Evolutionary conservation across 2,888 invertebrate genomes (phyloP).

Genomic region (Anagyrus pseudococci): DNA sequence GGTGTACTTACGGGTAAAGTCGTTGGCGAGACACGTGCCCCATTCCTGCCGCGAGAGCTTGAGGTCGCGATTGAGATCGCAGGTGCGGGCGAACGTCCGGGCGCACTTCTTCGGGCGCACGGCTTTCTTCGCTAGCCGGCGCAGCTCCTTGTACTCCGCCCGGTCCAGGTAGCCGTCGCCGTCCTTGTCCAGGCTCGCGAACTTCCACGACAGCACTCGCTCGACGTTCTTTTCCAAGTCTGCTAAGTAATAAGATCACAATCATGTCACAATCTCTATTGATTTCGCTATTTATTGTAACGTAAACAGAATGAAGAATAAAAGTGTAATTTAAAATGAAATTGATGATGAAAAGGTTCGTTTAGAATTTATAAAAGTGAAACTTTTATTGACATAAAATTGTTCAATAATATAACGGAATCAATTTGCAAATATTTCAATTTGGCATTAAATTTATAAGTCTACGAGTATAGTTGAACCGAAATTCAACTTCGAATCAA

Average conservation of each 20-base stretch:
- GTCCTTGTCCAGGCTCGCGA: constrained; percentile 81
- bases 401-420: too few species aligned
- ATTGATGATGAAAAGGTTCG: too few species aligned
- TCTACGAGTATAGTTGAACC: too few species aligned
- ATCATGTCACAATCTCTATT: neutral
- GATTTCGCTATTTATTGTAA: too few species aligned
- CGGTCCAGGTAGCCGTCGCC: constrained; percentile 79
- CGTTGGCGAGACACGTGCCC: constrained; percentile 84
- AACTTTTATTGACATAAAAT: too few species aligned
- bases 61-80: constrained; percentile 84
- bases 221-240: constrained; percentile 54
- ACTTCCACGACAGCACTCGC: constrained; percentile 88
- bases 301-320: too few species aligned
- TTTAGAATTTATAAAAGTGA: too few species aligned
- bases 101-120: constrained; percentile 91
- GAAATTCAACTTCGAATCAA: too few species aligned
- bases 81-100: constrained; percentile 84
- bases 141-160: constrained; percentile 82
- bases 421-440: too few species aligned
- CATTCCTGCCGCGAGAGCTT: constrained; percentile 83
- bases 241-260: too few species aligned
- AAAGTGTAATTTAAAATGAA: too few species aligned
- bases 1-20: constrained; percentile 79
- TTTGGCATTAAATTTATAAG: too few species aligned
- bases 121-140: constrained; percentile 83